These are phyloP conservation scores for Trochalopteron elliotii DNA, from an alignment of 2,113 vertebrate genomes.

Conservation along the genomic window DNA sequence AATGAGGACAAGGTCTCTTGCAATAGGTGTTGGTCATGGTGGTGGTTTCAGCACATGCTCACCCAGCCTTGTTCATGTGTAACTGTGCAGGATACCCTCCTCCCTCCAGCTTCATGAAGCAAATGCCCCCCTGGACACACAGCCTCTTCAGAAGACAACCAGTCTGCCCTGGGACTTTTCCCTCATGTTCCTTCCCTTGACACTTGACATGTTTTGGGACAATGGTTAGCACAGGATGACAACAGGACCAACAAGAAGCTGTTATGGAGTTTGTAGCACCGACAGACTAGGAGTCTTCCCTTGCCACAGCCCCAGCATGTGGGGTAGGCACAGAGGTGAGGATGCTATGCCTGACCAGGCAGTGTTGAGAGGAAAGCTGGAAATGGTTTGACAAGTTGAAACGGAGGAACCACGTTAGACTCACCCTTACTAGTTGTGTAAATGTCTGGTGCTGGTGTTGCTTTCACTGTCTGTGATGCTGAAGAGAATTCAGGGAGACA, in stretches of 20 bases:
- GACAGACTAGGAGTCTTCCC: background rate
- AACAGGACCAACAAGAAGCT: background rate
- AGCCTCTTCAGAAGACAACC: background rate
- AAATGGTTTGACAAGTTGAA: background rate
- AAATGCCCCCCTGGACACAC: background rate
- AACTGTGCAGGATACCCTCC: background rate
- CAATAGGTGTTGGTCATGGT: background rate
- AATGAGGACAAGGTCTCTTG: background rate
- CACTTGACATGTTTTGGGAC: background rate
- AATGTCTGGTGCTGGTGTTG: conserved; percentile 80
- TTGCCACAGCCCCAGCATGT: background rate
- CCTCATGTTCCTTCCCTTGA: background rate
- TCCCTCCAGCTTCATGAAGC: background rate
- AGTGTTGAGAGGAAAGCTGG: background rate
- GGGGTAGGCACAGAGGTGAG: background rate
- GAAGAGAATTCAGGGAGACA: conserved; percentile 91
- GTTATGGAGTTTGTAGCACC: background rate
- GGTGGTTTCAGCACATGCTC: background rate
- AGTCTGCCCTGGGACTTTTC: background rate
- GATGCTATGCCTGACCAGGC: background rate
- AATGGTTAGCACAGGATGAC: background rate
- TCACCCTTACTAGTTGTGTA: conserved; percentile 93
- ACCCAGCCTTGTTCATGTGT: background rate
- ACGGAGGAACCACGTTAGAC: conserved; percentile 25
- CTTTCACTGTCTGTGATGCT: conserved; percentile 83